Base-by-base conservation (phyloP, 2,113 vertebrate species). In the Aspiorhynchus laticeps region DNA sequence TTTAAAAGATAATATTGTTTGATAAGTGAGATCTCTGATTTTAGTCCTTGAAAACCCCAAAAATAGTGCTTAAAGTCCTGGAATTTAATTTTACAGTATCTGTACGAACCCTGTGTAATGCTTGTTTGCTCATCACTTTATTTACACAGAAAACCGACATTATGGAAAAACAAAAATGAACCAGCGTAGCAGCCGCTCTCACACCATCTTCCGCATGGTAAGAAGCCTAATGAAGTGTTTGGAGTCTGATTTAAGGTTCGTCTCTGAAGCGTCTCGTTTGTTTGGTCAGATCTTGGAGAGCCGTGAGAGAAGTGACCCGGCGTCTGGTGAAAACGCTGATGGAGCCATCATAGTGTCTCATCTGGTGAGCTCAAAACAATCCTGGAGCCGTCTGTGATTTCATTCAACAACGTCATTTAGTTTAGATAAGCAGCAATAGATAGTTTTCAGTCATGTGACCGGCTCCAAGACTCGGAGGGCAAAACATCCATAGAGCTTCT, bases 101-200 rank as follows among this genome's bases (percentile, higher is more conserved):
- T n/a, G n/a, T n/a, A n/a, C n/a, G n/a, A n/a, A n/a, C n/a, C n/a
- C n/a, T n/a, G n/a, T n/a, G n/a, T n/a, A 31, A n/a, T 28, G n/a
- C 9, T 75, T 38, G 31, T 67, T 28, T 63, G 0, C 75, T 48
- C 6, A 28, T n/a, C 26, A 17, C 82, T 67, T 63, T 81, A 3
- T 78, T 89, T 90, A 89, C 65, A 26, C 88, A 99, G 98, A 96
- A 91, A 99, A 96, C 89, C 95, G 98, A 0, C 98, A 98, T 87
- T 99, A 99, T 65, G 97, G 97, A 65, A 96, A 96, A 92, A 99
- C 98, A 0, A 98, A 98, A 91, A 98, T 99, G 98, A 99, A 99
- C 85, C 93, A 98, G 85, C 95, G 96, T 67, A 99, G 98, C 93
- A 99, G 97, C 85, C 97, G 98, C 41, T 99, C 98, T 0, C 98